A percentile compares a stretch with the other conserved stretches of the same genome.
Conservation (phyloP, 2,888 invertebrate species). For the Nomada fucata region DNA sequence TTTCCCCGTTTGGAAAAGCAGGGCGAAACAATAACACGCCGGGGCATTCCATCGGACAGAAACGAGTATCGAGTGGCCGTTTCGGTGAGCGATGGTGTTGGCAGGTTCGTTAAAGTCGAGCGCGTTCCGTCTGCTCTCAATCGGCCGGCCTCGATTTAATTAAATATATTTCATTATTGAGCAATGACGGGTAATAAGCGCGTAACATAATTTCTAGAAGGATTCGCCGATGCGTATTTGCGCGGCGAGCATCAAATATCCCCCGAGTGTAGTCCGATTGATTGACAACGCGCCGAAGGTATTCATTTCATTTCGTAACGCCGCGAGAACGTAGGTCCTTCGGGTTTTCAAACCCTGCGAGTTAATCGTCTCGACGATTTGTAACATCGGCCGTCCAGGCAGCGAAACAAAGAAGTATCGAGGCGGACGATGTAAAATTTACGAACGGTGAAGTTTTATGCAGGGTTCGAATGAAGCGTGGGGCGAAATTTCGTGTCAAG, state of each 20-base stretch:
- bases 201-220: conserved; percentile 43
- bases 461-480: no score
- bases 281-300: conserved; percentile 30
- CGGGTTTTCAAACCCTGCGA: neutral
- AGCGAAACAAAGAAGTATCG: neutral
- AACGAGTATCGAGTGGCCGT: conserved; percentile 34
- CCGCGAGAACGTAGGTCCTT: neutral
- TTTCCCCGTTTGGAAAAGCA: neutral
- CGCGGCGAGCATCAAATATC: conserved; percentile 29
- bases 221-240: conserved; percentile 48
- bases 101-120: conserved; percentile 61
- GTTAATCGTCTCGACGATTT: neutral
- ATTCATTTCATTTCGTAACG: conserved; percentile 32
- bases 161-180: conserved; percentile 60
- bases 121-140: conserved; percentile 29
- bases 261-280: conserved; percentile 20
- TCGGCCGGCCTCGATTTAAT: conserved; percentile 58
- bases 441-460: neutral
- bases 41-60: conserved; percentile 12
- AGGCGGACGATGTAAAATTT: neutral
- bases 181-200: conserved; percentile 42
- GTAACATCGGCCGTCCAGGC: neutral
- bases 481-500: no score
- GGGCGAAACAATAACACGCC: conserved; percentile 19
- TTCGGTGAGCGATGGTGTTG: conserved; percentile 44